Evolutionary conservation across 1,140 invertebrate species (phyloP).

Genomic region (Phortica variegata): DNA sequence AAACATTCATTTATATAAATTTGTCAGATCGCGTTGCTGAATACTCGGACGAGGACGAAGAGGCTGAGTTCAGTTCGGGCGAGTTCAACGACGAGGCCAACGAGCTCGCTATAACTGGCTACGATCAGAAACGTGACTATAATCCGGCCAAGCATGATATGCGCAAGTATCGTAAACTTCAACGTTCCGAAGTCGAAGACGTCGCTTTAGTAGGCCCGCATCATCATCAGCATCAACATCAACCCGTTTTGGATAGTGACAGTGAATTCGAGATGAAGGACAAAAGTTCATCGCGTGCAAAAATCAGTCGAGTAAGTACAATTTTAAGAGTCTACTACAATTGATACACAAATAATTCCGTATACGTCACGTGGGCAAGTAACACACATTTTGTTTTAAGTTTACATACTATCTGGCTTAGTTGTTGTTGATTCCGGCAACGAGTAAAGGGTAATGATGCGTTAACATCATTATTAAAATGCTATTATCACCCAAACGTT

Average conservation of each 20-base stretch:
- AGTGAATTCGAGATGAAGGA: slow-evolving; percentile 63
- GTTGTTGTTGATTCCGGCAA: too few species aligned
- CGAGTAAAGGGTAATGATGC: too few species aligned
- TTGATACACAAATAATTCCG: too few species aligned
- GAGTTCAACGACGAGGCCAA: slow-evolving; percentile 66
- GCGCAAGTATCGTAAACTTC: slow-evolving; percentile 55
- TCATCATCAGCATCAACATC: slow-evolving; percentile 41
- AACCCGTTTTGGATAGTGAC: slow-evolving; percentile 52
- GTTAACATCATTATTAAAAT: too few species aligned
- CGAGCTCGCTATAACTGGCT: slow-evolving; percentile 48
- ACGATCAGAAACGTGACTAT: slow-evolving; percentile 53
- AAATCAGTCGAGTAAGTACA: slow-evolving; percentile 55
- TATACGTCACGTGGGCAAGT: too few species aligned
- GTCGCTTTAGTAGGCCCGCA: slow-evolving; percentile 36
- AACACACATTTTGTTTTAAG: too few species aligned
- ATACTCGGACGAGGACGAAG: slow-evolving; percentile 69
- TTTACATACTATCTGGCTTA: too few species aligned
- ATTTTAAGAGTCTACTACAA: not conserved
- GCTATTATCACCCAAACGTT: too few species aligned
- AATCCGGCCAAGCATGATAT: slow-evolving; percentile 55
- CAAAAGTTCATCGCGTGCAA: slow-evolving; percentile 55
- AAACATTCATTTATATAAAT: too few species aligned
- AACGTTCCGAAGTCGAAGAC: slow-evolving; percentile 52
- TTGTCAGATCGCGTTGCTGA: slow-evolving; percentile 63
- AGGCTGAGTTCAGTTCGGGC: slow-evolving; percentile 68